These are phyloP conservation scores for Bilobella aurantiaca DNA, from an alignment of 1,140 invertebrate genomes.

Conservation along the genomic window DNA sequence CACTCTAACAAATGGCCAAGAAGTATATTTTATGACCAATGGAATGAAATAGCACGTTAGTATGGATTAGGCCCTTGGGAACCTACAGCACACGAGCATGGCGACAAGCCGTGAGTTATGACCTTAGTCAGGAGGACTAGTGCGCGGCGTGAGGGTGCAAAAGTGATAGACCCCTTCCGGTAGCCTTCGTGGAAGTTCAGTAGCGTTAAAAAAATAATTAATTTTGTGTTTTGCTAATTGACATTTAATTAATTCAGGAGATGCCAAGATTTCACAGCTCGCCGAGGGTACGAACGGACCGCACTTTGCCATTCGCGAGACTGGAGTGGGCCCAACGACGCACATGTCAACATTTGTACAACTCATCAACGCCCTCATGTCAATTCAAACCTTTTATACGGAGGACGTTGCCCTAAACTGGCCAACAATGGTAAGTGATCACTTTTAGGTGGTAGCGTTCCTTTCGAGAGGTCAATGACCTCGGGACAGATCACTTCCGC, in stretches of 20 bases:
- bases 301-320: constrained; percentile 33
- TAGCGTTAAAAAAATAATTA: no score
- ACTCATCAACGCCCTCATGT: constrained; percentile 44
- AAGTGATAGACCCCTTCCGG: no score
- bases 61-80: no score
- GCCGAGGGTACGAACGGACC: constrained; percentile 35
- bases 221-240: constrained; percentile 8
- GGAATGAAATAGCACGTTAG: no score
- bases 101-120: no score
- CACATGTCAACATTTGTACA: constrained; percentile 45
- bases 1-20: no score
- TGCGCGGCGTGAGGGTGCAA: no score
- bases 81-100: no score
- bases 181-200: no score
- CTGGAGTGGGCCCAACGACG: constrained; percentile 35
- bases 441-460: background rate
- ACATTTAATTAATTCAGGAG: constrained; percentile 30
- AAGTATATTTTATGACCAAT: no score
- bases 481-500: no score
- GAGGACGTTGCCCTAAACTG: constrained; percentile 44
- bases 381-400: constrained; percentile 43
- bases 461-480: background rate
- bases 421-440: constrained; percentile 44
- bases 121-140: no score
- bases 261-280: constrained; percentile 32